Evolutionary conservation across 1,140 invertebrate genomes (phyloP), one percentile per base, ranked within the genome.

Genomic region (Phortica variegata): DNA sequence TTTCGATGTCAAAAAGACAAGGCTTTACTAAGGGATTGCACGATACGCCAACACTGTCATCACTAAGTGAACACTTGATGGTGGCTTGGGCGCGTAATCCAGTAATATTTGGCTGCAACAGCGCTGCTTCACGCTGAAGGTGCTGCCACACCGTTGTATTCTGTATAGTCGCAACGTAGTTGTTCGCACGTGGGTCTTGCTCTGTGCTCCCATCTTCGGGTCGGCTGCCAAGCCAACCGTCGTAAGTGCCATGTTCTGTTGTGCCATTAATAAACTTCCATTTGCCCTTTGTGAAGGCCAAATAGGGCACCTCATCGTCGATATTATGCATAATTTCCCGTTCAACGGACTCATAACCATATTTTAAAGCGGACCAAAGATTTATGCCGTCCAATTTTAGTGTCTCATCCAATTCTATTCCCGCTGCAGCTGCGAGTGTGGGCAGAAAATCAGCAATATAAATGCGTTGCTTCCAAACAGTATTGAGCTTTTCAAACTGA

Each of bases 401-500:
- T n/a, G 8, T 16, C 34, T 52, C 23, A 48, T 59, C 46, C 3
- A 55, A 39, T 0, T 50, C 43, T 43, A 75, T 76, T 79, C 84
- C 84, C 31, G 82, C 83, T 13, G 83, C 85, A 16, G 79, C 74
- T 29, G 79, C 83, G 1, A 97, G 76, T 0, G 92, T 95, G 1
- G 93, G 93, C 26, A 95, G 61, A 85, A 92, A 92, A 73, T 95
- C 93, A 12, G 82, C 80, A 9, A 94, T 84, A 53, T 93, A 89
- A 74, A 94, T 86, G 49, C 93, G 79, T 43, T 91, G 82, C 58
- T 86, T 83, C 51, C 84, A 87, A 3, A 91, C 81, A 62, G 85
- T 77, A 60, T 82, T 79, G 5, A 79, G 68, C 18, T 73, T 69
- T 73, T 82, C 60, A 54, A 77, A 80, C 60, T 79, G 66, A 1